Percentiles rank a stretch among this genome's conserved stretches.
phyloP scores from a whole-genome alignment of 2,797 vertebrate genomes.

The Macropus fuliginosus region DNA sequence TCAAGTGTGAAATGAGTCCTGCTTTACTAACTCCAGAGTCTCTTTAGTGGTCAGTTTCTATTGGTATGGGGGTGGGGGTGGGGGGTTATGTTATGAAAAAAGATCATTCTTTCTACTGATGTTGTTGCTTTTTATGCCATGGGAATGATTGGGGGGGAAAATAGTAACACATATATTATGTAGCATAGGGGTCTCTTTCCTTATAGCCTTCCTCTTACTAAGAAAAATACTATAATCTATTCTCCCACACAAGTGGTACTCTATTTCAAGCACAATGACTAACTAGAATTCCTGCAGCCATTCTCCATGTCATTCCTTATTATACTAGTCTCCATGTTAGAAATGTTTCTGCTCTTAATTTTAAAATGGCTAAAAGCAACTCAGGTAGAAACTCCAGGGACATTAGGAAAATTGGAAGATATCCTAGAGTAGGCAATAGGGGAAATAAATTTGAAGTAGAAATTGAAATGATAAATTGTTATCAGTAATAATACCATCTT shows the following conservation, averaged over 20 bases:
- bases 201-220: not conserved
- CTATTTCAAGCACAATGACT: not conserved
- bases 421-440: not conserved
- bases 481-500: not conserved
- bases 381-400: not conserved
- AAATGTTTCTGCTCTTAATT: not conserved
- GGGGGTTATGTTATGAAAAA: conserved; percentile 21
- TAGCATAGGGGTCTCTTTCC: not conserved
- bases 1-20: conserved; percentile 73
- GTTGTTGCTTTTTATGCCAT: not conserved
- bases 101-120: not conserved
- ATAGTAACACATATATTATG: not conserved
- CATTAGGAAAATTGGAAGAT: not conserved
- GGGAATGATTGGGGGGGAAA: not conserved
- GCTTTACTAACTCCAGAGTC: conserved; percentile 46
- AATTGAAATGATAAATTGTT: not conserved
- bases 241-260: not conserved
- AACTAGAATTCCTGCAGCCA: not conserved
- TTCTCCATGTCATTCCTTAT: not conserved
- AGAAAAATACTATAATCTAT: not conserved
- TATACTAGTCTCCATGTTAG: not conserved
- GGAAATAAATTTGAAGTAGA: not conserved
- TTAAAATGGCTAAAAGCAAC: not conserved
- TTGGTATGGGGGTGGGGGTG: not conserved
- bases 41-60: conserved; percentile 35